phyloP scores from a whole-genome alignment of 2,797 vertebrate genomes.

The Labeo calbasu region DNA sequence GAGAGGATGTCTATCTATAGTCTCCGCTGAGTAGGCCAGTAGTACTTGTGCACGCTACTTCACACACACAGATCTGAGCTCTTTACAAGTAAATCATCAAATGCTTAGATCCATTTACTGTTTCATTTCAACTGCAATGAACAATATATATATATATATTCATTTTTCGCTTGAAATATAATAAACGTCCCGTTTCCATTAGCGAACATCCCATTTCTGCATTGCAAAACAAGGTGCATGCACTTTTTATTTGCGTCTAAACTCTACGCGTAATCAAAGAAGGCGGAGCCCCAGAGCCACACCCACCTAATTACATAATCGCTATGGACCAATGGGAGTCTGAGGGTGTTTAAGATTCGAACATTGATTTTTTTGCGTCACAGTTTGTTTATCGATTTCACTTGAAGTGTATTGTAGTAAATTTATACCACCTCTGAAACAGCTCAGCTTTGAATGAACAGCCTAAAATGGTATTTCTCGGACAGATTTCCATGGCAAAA shows the following conservation, averaged over 20 bases:
- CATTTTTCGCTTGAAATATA: too few relatives aligned
- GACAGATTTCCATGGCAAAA: not conserved
- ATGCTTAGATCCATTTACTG: not conserved
- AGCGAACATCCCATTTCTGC: not conserved
- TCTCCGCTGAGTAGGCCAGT: constrained; percentile 38
- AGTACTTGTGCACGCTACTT: constrained; percentile 8
- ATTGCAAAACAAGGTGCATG: not conserved
- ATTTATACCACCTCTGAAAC: not conserved
- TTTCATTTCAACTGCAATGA: too few relatives aligned
- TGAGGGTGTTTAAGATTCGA: not conserved
- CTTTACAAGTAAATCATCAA: not conserved
- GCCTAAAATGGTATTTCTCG: not conserved
- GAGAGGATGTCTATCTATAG: constrained; percentile 38
- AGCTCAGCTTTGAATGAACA: not conserved
- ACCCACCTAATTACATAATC: not conserved
- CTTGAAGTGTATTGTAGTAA: not conserved
- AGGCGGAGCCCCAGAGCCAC: not conserved
- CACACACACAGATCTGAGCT: not conserved
- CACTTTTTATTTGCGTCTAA: not conserved
- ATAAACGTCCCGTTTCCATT: too few relatives aligned
- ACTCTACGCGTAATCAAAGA: not conserved
- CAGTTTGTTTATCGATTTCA: not conserved
- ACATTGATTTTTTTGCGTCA: not conserved
- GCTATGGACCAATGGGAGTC: not conserved
- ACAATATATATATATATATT: too few relatives aligned